These are phyloP conservation scores for Julus scanicus DNA, from an alignment of 2,888 invertebrate species.

Conservation along the genomic window DNA sequence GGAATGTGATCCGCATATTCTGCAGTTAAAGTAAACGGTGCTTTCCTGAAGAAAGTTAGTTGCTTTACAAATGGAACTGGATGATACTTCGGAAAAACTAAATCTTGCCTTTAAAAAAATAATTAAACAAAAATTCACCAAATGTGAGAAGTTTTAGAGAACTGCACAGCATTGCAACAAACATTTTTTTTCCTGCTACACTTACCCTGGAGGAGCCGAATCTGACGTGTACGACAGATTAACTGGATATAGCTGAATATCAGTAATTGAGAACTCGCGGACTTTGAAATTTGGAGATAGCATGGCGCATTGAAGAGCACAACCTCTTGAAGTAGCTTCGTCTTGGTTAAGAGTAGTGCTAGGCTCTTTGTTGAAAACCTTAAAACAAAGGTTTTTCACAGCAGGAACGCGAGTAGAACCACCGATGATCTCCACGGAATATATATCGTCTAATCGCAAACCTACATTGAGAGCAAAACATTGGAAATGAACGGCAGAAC, in stretches of 20 bases:
- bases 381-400: conserved; percentile 87
- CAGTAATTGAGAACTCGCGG: conserved; percentile 92
- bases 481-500: not conserved
- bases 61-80: conserved; percentile 91
- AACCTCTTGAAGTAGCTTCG: conserved; percentile 96
- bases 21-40: conserved; percentile 87
- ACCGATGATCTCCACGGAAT: conserved; percentile 95
- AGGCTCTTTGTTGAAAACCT: conserved; percentile 82
- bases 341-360: conserved; percentile 95
- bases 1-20: conserved; percentile 77
- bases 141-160: not conserved
- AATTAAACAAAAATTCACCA: not conserved
- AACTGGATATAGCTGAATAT: conserved; percentile 86
- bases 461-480: conserved; percentile 69
- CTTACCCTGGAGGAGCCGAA: conserved; percentile 19
- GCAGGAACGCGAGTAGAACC: conserved; percentile 95
- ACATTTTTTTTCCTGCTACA: not conserved
- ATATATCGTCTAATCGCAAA: conserved; percentile 84
- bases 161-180: not conserved
- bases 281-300: conserved; percentile 97
- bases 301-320: conserved; percentile 94
- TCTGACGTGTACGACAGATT: conserved; percentile 73
- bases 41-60: conserved; percentile 90
- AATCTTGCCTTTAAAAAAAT: conserved; percentile 78
- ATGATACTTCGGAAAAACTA: conserved; percentile 91